Evolutionary conservation across 1,140 invertebrate genomes (phyloP).

Genomic region (Bursaphelenchus mucronatus): DNA sequence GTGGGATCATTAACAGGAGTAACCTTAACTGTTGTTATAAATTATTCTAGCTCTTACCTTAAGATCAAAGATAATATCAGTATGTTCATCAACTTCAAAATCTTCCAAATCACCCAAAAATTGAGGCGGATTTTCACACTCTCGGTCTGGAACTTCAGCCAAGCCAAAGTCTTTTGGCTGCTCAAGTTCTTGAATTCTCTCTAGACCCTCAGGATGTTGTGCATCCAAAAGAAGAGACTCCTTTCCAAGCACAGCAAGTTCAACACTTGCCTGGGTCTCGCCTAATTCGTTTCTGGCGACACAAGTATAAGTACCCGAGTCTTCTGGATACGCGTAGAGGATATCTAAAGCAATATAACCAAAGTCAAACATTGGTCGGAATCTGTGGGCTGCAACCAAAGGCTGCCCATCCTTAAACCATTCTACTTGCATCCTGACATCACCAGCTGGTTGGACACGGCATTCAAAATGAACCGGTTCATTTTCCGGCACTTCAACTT

Average conservation of each 20-base stretch:
- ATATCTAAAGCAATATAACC: constrained; percentile 66
- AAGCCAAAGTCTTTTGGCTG: constrained; percentile 66
- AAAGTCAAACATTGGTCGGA: constrained; percentile 85
- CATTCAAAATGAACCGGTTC: constrained; percentile 65
- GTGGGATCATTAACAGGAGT: constrained; percentile 90
- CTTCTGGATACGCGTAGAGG: constrained; percentile 56
- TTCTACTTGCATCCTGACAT: constrained; percentile 67
- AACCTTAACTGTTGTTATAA: constrained; percentile 70
- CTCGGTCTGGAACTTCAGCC: constrained; percentile 63
- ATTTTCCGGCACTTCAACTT: constrained; percentile 61
- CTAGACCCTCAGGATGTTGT: constrained; percentile 83
- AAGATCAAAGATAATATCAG: constrained; percentile 48
- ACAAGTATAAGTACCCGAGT: constrained; percentile 57
- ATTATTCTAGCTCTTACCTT: constrained; percentile 27
- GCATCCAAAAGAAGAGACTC: constrained; percentile 84
- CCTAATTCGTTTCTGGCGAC: constrained; percentile 56
- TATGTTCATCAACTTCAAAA: constrained; percentile 43
- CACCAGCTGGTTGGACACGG: constrained; percentile 63
- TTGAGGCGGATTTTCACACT: constrained; percentile 54
- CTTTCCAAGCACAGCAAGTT: constrained; percentile 66
- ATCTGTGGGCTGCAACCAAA: constrained; percentile 72
- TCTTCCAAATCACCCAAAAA: constrained; percentile 53
- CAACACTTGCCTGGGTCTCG: constrained; percentile 45
- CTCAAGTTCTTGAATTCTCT: constrained; percentile 85
- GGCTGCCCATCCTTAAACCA: constrained; percentile 62